Conservation (phyloP, 2,113 vertebrate species). For the Azemiops feae region DNA sequence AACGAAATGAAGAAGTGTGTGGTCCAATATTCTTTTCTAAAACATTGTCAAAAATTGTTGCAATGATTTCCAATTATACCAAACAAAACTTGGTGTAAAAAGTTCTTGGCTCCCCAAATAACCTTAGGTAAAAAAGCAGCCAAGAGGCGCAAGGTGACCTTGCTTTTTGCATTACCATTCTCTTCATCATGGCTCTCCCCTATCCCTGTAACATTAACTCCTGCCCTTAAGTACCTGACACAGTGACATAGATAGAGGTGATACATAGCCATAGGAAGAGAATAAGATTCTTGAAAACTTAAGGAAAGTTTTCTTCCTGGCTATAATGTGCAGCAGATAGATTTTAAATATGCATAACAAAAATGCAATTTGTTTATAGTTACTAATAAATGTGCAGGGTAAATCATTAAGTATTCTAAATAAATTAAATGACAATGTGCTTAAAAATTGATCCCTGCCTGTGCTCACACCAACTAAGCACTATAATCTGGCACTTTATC, state of each 20-base stretch:
- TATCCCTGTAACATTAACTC: background rate
- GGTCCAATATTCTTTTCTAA: background rate
- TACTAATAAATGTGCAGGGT: background rate
- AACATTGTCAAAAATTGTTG: background rate
- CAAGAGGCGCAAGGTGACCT: background rate
- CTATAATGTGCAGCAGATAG: background rate
- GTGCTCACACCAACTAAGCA: conserved; percentile 17
- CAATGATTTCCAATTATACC: background rate
- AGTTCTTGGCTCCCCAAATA: background rate
- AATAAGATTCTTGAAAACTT: background rate
- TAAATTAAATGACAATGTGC: conserved; percentile 13
- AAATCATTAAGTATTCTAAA: conserved; percentile 23
- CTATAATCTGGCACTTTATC: conserved; percentile 3
- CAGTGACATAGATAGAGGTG: background rate
- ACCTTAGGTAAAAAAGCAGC: background rate
- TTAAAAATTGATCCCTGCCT: conserved; percentile 33
- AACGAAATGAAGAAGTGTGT: background rate
- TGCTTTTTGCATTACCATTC: background rate
- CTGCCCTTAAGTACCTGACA: background rate
- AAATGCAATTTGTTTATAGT: conserved; percentile 5
- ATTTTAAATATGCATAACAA: conserved; percentile 15
- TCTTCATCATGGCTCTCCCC: background rate
- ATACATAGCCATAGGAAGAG: background rate
- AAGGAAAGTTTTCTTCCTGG: background rate
- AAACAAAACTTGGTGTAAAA: background rate